A percentile compares a stretch with the other conserved stretches of the same genome.
phyloP scores from a whole-genome alignment of 2,113 vertebrate species.

The Triplophysa dalaica region DNA sequence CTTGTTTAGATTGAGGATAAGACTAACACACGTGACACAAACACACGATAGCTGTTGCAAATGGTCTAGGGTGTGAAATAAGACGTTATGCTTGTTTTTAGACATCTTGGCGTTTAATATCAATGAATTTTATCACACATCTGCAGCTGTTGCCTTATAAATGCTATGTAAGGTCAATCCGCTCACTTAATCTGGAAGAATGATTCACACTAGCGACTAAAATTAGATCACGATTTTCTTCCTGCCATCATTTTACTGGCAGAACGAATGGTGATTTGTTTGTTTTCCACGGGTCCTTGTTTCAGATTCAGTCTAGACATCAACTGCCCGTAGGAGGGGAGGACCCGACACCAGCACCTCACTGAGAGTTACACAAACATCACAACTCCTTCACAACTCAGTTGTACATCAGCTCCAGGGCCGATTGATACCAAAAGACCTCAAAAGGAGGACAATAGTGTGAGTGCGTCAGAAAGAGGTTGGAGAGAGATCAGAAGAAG shows the following conservation, averaged over 20 bases:
- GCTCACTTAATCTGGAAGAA: background rate
- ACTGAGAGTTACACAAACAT: conserved; percentile 1
- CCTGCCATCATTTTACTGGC: conserved; percentile 20
- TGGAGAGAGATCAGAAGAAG: conserved; percentile 22
- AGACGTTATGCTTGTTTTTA: background rate
- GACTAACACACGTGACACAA: background rate
- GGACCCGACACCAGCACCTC: conserved; percentile 26
- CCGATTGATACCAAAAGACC: conserved; percentile 1
- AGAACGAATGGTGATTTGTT: conserved; percentile 38
- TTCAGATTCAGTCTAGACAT: conserved; percentile 62
- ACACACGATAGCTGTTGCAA: background rate
- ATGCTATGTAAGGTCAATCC: conserved; percentile 16
- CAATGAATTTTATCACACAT: conserved; percentile 10
- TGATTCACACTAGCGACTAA: conserved; percentile 7
- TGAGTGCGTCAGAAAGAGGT: background rate
- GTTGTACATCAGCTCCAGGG: conserved; percentile 31
- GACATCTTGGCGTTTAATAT: conserved; percentile 8
- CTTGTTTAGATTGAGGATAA: conserved; percentile 8
- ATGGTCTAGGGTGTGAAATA: conserved; percentile 22
- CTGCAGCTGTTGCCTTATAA: conserved; percentile 8
- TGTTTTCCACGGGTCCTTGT: conserved; percentile 64
- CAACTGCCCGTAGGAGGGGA: conserved; percentile 29
- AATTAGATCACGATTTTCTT: conserved; percentile 3
- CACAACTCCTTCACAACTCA: background rate
- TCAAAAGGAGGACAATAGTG: conserved; percentile 13